These are phyloP conservation scores for Pedicia rivosa DNA, from an alignment of 2,888 invertebrate genomes.

Conservation along the genomic window DNA sequence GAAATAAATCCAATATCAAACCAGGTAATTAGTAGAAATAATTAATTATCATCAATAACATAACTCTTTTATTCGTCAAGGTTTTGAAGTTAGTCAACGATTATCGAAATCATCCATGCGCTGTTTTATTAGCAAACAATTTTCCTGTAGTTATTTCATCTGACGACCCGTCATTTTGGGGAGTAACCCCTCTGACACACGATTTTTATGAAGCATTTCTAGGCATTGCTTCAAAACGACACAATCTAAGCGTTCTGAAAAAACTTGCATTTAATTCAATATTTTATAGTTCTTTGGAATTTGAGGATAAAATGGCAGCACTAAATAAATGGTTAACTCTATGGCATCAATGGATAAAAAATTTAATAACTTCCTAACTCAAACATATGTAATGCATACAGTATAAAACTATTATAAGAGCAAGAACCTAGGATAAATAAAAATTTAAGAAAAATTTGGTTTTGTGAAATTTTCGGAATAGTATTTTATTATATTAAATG, in stretches of 20 bases:
- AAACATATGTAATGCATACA: too few species aligned
- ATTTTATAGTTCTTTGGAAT: slow-evolving; percentile 43
- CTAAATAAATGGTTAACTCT: slow-evolving; percentile 34
- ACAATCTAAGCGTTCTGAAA: slow-evolving; percentile 55
- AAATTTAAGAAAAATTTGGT: too few species aligned
- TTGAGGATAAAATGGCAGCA: slow-evolving; percentile 33
- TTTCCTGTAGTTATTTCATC: slow-evolving; percentile 60
- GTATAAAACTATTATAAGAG: too few species aligned
- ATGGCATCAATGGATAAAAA: too few species aligned
- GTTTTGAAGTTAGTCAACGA: slow-evolving; percentile 50
- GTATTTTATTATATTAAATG: too few species aligned
- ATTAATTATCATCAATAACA: too few species aligned
- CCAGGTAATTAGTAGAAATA: too few species aligned
- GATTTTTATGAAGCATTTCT: slow-evolving; percentile 68
- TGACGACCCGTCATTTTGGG: slow-evolving; percentile 70
- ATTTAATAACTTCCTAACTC: too few species aligned
- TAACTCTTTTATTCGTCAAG: too few species aligned
- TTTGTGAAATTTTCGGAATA: too few species aligned
- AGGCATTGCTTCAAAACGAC: slow-evolving; percentile 48
- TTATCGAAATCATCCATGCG: slow-evolving; percentile 59
- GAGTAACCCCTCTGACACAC: slow-evolving; percentile 50
- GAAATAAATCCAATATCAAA: slow-evolving; percentile 72
- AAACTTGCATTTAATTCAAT: slow-evolving; percentile 59
- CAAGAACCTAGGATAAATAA: too few species aligned
- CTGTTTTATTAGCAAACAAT: slow-evolving; percentile 43